These are phyloP conservation scores for Brachionus sp. DNA, from an alignment of 1,140 invertebrate genomes.

Conservation along the genomic window DNA sequence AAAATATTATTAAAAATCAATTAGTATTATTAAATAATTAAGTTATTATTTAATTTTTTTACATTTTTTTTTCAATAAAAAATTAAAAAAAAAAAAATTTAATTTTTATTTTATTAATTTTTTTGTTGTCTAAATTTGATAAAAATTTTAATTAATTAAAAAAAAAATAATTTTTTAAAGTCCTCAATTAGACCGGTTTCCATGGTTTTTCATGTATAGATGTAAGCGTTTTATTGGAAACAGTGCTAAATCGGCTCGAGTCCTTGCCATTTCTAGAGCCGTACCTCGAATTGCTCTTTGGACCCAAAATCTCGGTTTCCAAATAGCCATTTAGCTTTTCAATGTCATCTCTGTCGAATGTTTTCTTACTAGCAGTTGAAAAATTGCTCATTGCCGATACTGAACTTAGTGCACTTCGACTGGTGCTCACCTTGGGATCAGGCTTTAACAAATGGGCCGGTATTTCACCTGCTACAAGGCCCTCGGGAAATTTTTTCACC, in stretches of 20 bases:
- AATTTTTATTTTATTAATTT: too few species aligned
- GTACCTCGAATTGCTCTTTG: background rate
- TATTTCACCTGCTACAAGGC: constrained; percentile 54
- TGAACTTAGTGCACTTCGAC: constrained; percentile 31
- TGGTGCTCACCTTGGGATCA: constrained; percentile 46
- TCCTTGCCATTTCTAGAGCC: background rate
- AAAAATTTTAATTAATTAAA: background rate
- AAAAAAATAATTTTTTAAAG: background rate
- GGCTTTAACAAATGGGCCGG: constrained; percentile 47
- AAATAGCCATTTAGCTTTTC: constrained; percentile 51
- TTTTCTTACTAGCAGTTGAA: constrained; percentile 46
- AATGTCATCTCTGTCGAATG: constrained; percentile 52
- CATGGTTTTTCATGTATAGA: constrained; percentile 44
- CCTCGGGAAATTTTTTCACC: constrained; percentile 54
- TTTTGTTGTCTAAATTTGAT: too few species aligned
- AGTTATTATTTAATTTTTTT: too few species aligned
- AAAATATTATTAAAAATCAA: too few species aligned
- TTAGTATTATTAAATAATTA: too few species aligned
- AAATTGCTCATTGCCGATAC: background rate
- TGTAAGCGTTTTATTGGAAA: constrained; percentile 21
- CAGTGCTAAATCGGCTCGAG: constrained; percentile 15
- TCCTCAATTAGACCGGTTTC: constrained; percentile 19
- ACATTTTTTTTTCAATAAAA: too few species aligned
- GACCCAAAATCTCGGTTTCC: constrained; percentile 47
- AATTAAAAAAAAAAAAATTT: too few species aligned